These are phyloP conservation scores for Polyergus mexicanus DNA, from an alignment of 1,140 invertebrate genomes.

Conservation along the genomic window DNA sequence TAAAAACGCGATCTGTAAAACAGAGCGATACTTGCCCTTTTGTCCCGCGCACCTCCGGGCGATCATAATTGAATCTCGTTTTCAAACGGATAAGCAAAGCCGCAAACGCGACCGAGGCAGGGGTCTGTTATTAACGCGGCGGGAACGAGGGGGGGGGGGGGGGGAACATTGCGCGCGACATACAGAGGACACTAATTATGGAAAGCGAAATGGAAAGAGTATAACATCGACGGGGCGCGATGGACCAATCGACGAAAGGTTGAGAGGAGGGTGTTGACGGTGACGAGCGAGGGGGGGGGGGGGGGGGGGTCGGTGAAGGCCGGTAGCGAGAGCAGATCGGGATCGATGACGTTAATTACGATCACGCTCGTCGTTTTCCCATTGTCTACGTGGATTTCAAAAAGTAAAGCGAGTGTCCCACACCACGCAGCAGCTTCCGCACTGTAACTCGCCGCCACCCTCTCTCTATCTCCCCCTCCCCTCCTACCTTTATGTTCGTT, in stretches of 20 bases:
- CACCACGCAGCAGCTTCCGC: conserved; percentile 23
- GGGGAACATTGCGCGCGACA: conserved; percentile 63
- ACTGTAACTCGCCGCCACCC: conserved; percentile 32
- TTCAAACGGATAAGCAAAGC: conserved; percentile 76
- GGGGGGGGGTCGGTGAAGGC: not conserved
- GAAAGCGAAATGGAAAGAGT: conserved; percentile 67
- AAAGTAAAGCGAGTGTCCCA: conserved; percentile 71
- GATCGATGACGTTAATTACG: conserved; percentile 79
- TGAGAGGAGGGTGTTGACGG: not conserved
- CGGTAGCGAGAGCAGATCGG: conserved; percentile 46
- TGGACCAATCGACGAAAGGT: conserved; percentile 53
- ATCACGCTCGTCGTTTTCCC: conserved; percentile 70
- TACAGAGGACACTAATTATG: conserved; percentile 80
- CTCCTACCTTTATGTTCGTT: conserved; percentile 15
- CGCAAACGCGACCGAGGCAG: conserved; percentile 75
- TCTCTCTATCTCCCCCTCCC: too few relatives aligned
- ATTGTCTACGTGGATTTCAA: conserved; percentile 73
- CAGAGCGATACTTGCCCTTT: conserved; percentile 66
- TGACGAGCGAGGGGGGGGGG: not conserved
- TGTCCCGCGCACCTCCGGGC: conserved; percentile 66
- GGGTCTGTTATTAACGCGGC: conserved; percentile 75
- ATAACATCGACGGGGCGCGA: conserved; percentile 36
- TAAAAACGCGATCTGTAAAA: conserved; percentile 15
- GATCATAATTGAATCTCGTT: conserved; percentile 81
- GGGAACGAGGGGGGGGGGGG: conserved; percentile 70